phyloP scores from a whole-genome alignment of 2,888 invertebrate species.

The Isoperla grammatica region DNA sequence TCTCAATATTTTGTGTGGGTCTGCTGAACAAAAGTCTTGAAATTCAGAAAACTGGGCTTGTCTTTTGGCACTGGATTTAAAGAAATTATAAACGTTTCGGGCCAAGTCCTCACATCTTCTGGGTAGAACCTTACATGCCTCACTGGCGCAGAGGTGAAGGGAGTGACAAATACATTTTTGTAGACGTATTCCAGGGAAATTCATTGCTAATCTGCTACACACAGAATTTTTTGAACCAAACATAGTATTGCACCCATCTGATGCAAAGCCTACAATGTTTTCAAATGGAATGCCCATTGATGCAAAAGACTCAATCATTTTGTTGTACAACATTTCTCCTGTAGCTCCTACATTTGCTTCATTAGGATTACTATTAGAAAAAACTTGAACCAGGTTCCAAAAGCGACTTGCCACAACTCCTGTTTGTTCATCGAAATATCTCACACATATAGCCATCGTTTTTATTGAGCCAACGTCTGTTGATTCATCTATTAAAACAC shows the following conservation, averaged over 20 bases:
- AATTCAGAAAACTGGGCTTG: slow-evolving; percentile 31
- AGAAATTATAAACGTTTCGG: slow-evolving; percentile 35
- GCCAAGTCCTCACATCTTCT: slow-evolving; percentile 37
- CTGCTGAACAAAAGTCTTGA: slow-evolving; percentile 21
- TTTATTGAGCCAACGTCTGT: slow-evolving; percentile 36
- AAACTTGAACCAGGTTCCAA: slow-evolving; percentile 20
- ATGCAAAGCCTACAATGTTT: slow-evolving; percentile 40
- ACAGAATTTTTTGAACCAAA: slow-evolving; percentile 38
- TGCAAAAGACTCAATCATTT: slow-evolving; percentile 11
- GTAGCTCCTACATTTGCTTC: slow-evolving; percentile 17
- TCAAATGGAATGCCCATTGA: slow-evolving; percentile 33
- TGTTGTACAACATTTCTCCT: slow-evolving; percentile 12
- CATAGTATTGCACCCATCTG: slow-evolving; percentile 40
- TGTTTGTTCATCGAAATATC: slow-evolving; percentile 34
- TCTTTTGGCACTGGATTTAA: slow-evolving; percentile 33
- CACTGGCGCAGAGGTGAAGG: slow-evolving; percentile 37
- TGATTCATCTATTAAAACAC: slow-evolving; percentile 35
- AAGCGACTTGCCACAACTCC: slow-evolving; percentile 13
- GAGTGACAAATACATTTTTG: slow-evolving; percentile 39
- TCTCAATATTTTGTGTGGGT: slow-evolving; percentile 16
- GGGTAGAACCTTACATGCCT: slow-evolving; percentile 38
- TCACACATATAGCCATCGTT: slow-evolving; percentile 34
- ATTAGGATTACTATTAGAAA: slow-evolving; percentile 9
- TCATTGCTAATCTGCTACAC: slow-evolving; percentile 34
- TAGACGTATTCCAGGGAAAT: slow-evolving; percentile 36